phyloP scores from a whole-genome alignment of 2,888 invertebrate species.

The Aspidiotus rigidus region DNA sequence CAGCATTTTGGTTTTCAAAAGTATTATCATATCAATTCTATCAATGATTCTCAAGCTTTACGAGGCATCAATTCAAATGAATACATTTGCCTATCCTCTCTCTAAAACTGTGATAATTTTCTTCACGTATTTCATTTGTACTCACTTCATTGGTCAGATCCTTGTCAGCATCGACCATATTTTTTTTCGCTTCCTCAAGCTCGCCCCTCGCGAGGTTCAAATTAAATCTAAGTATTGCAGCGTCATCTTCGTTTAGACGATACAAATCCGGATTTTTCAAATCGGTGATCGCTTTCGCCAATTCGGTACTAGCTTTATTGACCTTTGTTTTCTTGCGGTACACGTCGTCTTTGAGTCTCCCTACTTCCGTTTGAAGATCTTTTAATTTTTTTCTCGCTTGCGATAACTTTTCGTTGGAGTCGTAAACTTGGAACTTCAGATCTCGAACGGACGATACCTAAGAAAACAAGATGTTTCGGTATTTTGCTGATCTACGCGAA shows the following conservation, averaged over 20 bases:
- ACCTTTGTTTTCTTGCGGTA: constrained; percentile 16
- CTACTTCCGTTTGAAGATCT: constrained; percentile 15
- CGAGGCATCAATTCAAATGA: too few species aligned
- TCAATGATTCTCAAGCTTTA: too few species aligned
- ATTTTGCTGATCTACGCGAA: too few species aligned
- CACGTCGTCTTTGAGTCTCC: constrained; percentile 23
- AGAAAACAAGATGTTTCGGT: too few species aligned
- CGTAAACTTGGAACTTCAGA: constrained; percentile 25
- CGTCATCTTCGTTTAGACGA: constrained; percentile 23
- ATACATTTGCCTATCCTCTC: too few species aligned
- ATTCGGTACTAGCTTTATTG: constrained; percentile 14
- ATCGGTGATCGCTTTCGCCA: constrained; percentile 15
- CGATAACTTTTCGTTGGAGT: constrained; percentile 16
- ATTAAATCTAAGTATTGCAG: constrained; percentile 17
- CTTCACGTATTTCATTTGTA: too few species aligned
- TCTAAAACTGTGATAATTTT: too few species aligned
- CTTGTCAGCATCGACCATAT: constrained; percentile 12
- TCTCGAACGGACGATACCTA: constrained; percentile 20
- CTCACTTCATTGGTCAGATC: constrained; percentile 12
- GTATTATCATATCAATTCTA: too few species aligned
- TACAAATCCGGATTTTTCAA: constrained; percentile 17
- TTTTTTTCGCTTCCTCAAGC: constrained; percentile 17
- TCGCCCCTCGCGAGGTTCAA: constrained; percentile 19
- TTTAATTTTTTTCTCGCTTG: constrained; percentile 19
- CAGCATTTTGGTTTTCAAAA: too few species aligned